A percentile compares a stretch with the other conserved stretches of the same genome.
Evolutionary conservation across 1,140 invertebrate species (phyloP).

Genomic region (Campoletis sonorensis): DNA sequence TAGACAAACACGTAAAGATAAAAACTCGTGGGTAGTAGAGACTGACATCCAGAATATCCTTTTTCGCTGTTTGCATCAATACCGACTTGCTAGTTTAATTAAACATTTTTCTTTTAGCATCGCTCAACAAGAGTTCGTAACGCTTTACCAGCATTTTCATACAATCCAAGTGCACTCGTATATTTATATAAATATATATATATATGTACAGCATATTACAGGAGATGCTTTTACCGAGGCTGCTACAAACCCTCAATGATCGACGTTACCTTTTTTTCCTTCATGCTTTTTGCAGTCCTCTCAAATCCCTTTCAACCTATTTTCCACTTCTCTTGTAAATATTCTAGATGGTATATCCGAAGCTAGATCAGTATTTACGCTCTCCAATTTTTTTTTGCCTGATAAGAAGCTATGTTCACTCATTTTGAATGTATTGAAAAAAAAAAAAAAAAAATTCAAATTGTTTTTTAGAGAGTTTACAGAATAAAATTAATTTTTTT

Average conservation of each 20-base stretch:
- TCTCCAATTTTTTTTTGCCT: no score
- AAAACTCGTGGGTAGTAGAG: background rate
- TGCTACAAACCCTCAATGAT: background rate
- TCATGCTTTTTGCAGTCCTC: background rate
- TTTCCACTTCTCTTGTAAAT: background rate
- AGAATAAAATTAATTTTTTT: no score
- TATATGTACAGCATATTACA: no score
- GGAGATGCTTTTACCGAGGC: background rate
- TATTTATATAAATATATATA: background rate
- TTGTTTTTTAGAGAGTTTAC: no score
- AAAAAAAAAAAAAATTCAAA: no score
- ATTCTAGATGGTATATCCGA: no score
- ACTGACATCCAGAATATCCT: background rate
- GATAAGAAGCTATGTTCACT: no score
- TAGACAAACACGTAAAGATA: background rate
- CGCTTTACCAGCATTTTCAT: background rate
- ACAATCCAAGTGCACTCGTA: background rate
- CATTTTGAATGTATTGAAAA: no score
- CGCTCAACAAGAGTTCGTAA: background rate
- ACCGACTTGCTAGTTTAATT: background rate
- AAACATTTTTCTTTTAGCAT: conserved; percentile 1
- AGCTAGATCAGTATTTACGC: no score
- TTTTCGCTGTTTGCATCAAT: background rate
- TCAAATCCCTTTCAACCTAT: background rate
- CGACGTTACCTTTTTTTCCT: background rate